Conservation (phyloP, 1,140 invertebrate genomes). For the Drosophila dunni region DNA sequence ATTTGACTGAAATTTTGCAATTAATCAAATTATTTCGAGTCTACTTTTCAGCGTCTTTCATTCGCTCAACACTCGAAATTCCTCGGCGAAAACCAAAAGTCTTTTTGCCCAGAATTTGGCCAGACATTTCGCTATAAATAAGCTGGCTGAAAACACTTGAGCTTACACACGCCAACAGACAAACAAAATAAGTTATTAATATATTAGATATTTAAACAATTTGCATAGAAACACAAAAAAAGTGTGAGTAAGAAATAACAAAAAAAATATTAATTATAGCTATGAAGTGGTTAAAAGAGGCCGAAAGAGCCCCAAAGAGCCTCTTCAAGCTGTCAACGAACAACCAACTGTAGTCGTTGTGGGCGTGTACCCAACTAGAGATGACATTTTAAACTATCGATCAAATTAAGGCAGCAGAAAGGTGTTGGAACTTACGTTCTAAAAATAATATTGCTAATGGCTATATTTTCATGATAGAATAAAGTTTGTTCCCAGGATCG, state of each 20-base stretch:
- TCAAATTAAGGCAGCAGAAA: neutral
- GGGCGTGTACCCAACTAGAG: constrained; percentile 45
- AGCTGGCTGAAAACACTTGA: constrained; percentile 27
- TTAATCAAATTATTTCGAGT: constrained; percentile 16
- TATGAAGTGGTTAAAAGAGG: constrained; percentile 26
- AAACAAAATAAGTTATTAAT: constrained; percentile 49
- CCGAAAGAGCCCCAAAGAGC: constrained; percentile 5
- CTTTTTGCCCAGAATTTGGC: constrained; percentile 37
- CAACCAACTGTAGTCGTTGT: constrained; percentile 8
- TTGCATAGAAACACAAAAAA: constrained; percentile 1
- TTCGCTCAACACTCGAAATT: constrained; percentile 20
- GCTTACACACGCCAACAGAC: constrained; percentile 29
- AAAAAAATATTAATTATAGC: constrained; percentile 33
- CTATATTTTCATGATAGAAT: neutral
- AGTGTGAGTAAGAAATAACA: neutral
- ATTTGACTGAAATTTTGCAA: constrained; percentile 43
- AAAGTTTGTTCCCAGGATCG: neutral
- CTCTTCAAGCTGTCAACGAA: constrained; percentile 51
- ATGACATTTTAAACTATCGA: constrained; percentile 27
- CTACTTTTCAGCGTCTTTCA: constrained; percentile 20
- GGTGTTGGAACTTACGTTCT: neutral
- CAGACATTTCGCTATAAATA: constrained; percentile 42
- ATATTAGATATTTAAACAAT: constrained; percentile 51
- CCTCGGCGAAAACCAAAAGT: constrained; percentile 44
- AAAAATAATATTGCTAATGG: neutral